Evolutionary conservation across 1,140 invertebrate genomes (phyloP).

Genomic region (Leptinotarsa texana): DNA sequence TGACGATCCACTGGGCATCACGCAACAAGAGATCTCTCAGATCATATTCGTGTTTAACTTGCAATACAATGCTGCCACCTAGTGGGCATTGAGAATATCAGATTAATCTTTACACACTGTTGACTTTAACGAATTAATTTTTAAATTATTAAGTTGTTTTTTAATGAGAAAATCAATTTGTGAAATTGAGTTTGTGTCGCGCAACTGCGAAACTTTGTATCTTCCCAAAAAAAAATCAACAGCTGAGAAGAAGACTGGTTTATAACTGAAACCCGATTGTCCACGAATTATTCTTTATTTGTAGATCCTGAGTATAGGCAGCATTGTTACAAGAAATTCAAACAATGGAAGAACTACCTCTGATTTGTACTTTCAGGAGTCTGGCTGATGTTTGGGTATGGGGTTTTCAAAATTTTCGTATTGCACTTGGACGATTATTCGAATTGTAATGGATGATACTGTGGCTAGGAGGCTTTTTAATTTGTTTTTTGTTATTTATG

Average conservation of each 20-base stretch:
- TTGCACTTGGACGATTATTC: neutral
- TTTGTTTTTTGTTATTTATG: constrained; percentile 11
- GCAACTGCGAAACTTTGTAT: too few relatives aligned
- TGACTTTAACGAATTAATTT: neutral
- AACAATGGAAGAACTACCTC: constrained; percentile 24
- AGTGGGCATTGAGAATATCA: too few relatives aligned
- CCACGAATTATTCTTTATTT: constrained; percentile 13
- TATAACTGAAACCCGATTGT: neutral
- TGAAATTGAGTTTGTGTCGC: too few relatives aligned
- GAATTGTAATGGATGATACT: constrained; percentile 7
- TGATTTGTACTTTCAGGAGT: constrained; percentile 12
- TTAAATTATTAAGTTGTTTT: neutral
- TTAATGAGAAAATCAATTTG: too few relatives aligned
- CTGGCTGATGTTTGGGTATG: constrained; percentile 1
- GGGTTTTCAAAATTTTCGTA: constrained; percentile 15
- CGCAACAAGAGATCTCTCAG: too few relatives aligned
- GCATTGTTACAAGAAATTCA: constrained; percentile 25
- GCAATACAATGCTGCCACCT: too few relatives aligned
- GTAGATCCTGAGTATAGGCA: constrained; percentile 20
- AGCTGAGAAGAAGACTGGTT: too few relatives aligned
- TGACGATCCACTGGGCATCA: too few relatives aligned
- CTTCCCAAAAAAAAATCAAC: too few relatives aligned
- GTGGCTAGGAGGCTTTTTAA: constrained; percentile 10
- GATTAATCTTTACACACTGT: neutral
- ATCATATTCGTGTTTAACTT: too few relatives aligned